These are phyloP conservation scores for Acanthacorydalis orientalis DNA, from an alignment of 2,888 invertebrate species.

Conservation along the genomic window DNA sequence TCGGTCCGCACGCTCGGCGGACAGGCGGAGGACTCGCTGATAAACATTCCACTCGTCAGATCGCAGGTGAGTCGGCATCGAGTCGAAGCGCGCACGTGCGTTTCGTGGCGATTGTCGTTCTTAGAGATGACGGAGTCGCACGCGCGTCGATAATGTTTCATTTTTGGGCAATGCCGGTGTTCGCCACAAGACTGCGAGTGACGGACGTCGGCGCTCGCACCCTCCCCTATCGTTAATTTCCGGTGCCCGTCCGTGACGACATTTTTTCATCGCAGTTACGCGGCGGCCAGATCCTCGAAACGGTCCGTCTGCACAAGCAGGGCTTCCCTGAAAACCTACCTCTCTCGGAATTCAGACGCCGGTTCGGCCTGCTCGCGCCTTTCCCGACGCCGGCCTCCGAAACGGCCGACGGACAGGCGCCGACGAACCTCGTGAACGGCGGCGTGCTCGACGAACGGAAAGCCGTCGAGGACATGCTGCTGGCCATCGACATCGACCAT, in stretches of 20 bases:
- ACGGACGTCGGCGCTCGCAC: no score
- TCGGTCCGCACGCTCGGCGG: constrained; percentile 26
- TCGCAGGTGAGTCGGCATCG: constrained; percentile 53
- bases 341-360: constrained; percentile 72
- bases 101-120: no score
- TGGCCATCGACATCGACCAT: constrained; percentile 67
- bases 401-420: neutral
- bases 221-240: no score
- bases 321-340: constrained; percentile 88
- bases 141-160: no score
- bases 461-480: constrained; percentile 69
- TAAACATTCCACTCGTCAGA: constrained; percentile 75
- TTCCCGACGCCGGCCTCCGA: constrained; percentile 21
- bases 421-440: constrained; percentile 12
- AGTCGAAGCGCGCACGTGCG: no score
- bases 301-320: constrained; percentile 77
- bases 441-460: constrained; percentile 35
- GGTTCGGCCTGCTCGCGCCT: constrained; percentile 47
- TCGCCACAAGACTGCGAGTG: no score
- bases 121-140: no score
- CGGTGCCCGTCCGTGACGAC: no score
- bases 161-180: no score
- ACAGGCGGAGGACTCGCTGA: constrained; percentile 29
- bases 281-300: constrained; percentile 78
- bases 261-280: constrained; percentile 45